Conservation (phyloP, 2,113 vertebrate genomes). For the Noturus placidus region DNA sequence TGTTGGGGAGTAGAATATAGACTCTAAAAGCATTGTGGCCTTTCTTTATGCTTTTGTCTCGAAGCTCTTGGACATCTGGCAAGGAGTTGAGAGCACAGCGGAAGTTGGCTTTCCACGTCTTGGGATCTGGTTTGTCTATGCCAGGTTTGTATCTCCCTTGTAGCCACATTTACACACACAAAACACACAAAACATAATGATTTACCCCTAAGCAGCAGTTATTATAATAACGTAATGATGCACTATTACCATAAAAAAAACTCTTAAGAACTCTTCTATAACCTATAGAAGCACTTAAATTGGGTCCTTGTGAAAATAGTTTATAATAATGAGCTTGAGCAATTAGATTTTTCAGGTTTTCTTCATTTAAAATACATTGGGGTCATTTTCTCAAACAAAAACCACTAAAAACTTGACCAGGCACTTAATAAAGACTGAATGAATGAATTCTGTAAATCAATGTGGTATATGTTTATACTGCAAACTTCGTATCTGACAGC, state of each 20-base stretch:
- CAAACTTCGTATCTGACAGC: background rate
- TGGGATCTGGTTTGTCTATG: conserved; percentile 75
- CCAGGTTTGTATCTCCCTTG: conserved; percentile 72
- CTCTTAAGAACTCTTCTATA: background rate
- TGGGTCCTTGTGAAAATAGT: background rate
- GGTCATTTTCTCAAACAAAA: background rate
- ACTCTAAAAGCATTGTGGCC: conserved; percentile 75
- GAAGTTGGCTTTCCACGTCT: conserved; percentile 82
- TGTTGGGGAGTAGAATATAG: conserved; percentile 72
- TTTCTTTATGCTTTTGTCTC: conserved; percentile 74
- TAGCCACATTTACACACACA: background rate
- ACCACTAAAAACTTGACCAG: background rate
- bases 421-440: background rate
- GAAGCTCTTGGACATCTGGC: conserved; percentile 73
- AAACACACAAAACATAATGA: background rate
- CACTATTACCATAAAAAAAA: background rate
- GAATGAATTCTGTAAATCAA: background rate
- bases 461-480: background rate
- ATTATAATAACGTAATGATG: background rate
- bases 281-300: background rate
- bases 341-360: background rate
- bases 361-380: background rate
- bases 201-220: background rate
- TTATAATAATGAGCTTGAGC: background rate
- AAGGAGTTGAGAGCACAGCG: conserved; percentile 78